Evolutionary conservation across 1,140 invertebrate genomes (phyloP).

Genomic region (Drosophila nikananu): DNA sequence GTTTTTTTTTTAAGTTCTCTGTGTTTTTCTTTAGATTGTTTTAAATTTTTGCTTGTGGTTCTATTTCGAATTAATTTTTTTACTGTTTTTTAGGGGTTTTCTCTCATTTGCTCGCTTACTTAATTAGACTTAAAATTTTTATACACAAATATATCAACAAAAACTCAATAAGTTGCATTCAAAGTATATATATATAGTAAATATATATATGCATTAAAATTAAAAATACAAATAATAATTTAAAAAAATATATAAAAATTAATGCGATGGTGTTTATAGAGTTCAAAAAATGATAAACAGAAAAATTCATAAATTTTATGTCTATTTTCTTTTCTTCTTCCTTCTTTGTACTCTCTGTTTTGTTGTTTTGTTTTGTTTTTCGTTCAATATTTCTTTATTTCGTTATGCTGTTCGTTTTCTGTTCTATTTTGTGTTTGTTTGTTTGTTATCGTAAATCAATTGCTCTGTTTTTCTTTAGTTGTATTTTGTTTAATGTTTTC

Average conservation of each 20-base stretch:
- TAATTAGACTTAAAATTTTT: conserved; percentile 48
- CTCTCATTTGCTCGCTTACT: conserved; percentile 41
- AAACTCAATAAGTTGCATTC: conserved; percentile 71
- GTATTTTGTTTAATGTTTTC: not conserved
- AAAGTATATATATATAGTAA: conserved; percentile 24
- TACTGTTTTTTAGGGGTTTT: not conserved
- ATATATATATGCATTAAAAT: conserved; percentile 41
- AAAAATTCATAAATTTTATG: conserved; percentile 69
- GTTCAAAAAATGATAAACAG: conserved; percentile 60
- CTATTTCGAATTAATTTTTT: conserved; percentile 13
- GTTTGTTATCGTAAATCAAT: conserved; percentile 34
- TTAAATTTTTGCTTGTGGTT: conserved; percentile 33
- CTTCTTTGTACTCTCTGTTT: conserved; percentile 65
- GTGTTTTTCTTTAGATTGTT: conserved; percentile 34
- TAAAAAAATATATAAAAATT: conserved; percentile 78
- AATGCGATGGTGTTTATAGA: conserved; percentile 84
- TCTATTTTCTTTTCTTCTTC: conserved; percentile 68
- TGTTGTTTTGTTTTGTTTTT: conserved; percentile 45
- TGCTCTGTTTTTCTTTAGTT: conserved; percentile 18
- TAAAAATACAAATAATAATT: conserved; percentile 78
- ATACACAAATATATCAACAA: conserved; percentile 75
- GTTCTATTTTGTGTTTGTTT: conserved; percentile 18
- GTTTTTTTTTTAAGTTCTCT: conserved; percentile 25
- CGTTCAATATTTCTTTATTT: conserved; percentile 34
- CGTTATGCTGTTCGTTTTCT: conserved; percentile 29